A percentile compares a stretch with the other conserved stretches of the same genome.
These are phyloP conservation scores for Entomobrya proxima DNA, from an alignment of 2,888 invertebrate genomes.

Conservation along the genomic window DNA sequence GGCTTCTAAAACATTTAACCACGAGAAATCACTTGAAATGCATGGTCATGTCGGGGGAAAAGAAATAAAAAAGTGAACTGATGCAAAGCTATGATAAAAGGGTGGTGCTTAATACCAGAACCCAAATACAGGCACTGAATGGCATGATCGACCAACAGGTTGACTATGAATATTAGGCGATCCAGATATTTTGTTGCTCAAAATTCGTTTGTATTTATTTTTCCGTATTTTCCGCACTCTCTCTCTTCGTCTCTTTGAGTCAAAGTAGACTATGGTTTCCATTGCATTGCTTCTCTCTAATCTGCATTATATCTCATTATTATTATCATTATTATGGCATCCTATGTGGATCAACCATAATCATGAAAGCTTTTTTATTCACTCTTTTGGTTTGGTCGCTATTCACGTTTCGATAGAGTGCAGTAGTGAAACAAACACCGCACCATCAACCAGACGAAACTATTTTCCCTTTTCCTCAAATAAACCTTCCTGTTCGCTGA, in stretches of 20 bases:
- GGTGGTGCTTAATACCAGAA: background rate
- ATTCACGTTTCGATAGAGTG: background rate
- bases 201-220: constrained; percentile 22
- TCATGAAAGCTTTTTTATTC: constrained; percentile 21
- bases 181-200: constrained; percentile 28
- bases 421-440: background rate
- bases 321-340: background rate
- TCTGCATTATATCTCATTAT: background rate
- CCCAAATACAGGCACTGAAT: background rate
- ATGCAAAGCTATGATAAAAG: constrained; percentile 1
- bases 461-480: constrained; percentile 50
- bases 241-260: background rate
- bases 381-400: background rate
- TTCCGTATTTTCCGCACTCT: background rate
- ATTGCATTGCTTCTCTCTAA: background rate
- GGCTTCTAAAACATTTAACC: background rate
- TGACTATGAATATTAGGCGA: constrained; percentile 22
- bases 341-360: constrained; percentile 22
- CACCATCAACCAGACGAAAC: background rate
- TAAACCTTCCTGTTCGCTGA: constrained; percentile 38
- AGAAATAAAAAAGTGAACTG: background rate
- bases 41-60: constrained; percentile 44
- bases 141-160: constrained; percentile 44
- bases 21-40: constrained; percentile 45
- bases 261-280: background rate